Evolutionary conservation across 2,888 invertebrate genomes (phyloP), one percentile per base, ranked within the genome.

Genomic region (Chymomyza amoena): DNA sequence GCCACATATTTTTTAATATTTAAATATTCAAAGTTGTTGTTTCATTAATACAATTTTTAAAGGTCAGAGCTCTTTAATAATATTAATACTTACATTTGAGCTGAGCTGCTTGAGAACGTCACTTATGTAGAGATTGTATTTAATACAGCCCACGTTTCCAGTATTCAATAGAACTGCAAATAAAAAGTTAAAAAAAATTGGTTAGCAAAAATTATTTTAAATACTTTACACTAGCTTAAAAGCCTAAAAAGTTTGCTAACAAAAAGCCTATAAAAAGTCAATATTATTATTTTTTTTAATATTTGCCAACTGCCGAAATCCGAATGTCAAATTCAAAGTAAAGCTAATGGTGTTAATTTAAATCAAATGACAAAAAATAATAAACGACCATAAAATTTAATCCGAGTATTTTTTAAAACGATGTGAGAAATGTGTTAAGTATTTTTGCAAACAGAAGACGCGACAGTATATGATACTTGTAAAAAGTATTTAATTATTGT

Each of bases 341-440:
- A 7, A 13, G 6, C 18, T 68, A 69, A 71, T 70, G 88, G 88
- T 86, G 88, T 70, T 84, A 88, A 84, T 84, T 86, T 56, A 81
- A 86, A 86, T 88, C 84, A 84, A 88, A 88, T 84, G 84, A 84
- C 84, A 84, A 84, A 87, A 84, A 81, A 79, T 85, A 85, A 84
- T 87, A 85, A 87, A 87, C 83, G 78, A 87, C 64, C 84, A 80
- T 82, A 86, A 86, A 84, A 87, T 82, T 84, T 87, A 82, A 82
- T 82, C 87, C 82, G 87, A 75, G 71, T 81, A 64, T 57, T 25
- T 57, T 57, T 57, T 75, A 79, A 84, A 73, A 75, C 75, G 87
- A 79, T 81, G 66, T 72, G 62, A 72, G 61, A 51, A 70, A 75
- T 67, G 82, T 87, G 85, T 73, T 61, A 82, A 82, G 61, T 81